Evolutionary conservation across 2,888 invertebrate species (phyloP), one percentile per base, ranked within the genome.

Genomic region (Falcaria lacertinaria): DNA sequence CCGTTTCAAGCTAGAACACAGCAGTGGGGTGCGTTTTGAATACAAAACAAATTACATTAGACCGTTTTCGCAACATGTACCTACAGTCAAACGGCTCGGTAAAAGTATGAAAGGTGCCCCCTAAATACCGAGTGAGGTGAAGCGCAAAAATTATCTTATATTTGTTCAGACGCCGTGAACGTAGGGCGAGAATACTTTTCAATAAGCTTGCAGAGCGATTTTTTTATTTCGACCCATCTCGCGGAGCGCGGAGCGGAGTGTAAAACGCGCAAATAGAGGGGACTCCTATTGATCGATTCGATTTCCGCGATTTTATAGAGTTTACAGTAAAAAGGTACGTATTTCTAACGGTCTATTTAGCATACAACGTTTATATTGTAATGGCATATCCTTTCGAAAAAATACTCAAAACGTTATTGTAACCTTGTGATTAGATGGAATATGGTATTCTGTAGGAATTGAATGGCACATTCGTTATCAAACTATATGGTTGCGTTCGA

Each of bases 131-230:
- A 48, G 87, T 84, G 82, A 86, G 83, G 80, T 83, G 88, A 80
- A 87, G 87, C 86, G 87, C 69, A 74, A 87, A 85, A 89, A 89
- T 89, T 88, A 88, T 89, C 88, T 89, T 89, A 89, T 89, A 89
- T 89, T 89, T 89, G 88, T 80, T 83, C 88, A 88, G 84, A 86
- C 74, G 71, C 83, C 88, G 88, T 89, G 84, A 89, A 86, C 81
- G 80, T 75, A 73, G 88, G 88, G 86, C 84, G 87, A 77, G 84
- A 87, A 85, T 86, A 89, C 88, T 88, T 87, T 88, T 88, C 88
- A 89, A 89, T 89, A 88, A 89, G 88, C 88, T 88, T 86, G 87
- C 80, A 83, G 82, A 80, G 82, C 80, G 71, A 60, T 81, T 87
- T 88, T 84, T 77, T 77, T 74, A 74, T 82, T 80, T 79, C 68